Conservation (phyloP, 2,888 invertebrate species). For the Xestoiulus laeticollis region DNA sequence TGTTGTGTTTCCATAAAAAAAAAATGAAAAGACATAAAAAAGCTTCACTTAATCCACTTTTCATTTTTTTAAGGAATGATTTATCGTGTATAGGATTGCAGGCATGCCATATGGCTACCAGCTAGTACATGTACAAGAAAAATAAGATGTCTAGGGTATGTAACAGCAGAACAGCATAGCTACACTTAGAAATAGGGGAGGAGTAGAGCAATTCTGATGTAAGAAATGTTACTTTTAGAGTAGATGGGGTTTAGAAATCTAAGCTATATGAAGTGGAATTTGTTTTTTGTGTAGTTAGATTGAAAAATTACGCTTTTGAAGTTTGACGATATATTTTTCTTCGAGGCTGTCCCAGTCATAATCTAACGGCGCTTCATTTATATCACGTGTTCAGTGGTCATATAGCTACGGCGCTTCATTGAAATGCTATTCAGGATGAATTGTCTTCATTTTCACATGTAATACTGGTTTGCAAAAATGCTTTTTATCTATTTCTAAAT, state of each 20-base stretch:
- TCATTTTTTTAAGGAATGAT: neutral
- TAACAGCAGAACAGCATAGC: neutral
- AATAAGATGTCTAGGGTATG: constrained; percentile 10
- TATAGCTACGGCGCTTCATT: too few species aligned
- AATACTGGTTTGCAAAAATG: too few species aligned
- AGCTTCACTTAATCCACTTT: constrained; percentile 19
- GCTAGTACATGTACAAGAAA: neutral
- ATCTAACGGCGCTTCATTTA: too few species aligned
- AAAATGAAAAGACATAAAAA: neutral
- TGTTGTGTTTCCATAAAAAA: neutral
- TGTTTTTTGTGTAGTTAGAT: neutral
- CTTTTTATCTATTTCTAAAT: too few species aligned
- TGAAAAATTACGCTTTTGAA: neutral
- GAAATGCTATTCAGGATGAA: too few species aligned
- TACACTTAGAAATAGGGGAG: constrained; percentile 8
- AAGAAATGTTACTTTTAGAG: constrained; percentile 14
- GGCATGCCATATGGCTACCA: constrained; percentile 29
- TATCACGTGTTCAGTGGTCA: too few species aligned
- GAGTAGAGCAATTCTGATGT: neutral
- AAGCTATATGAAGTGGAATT: neutral
- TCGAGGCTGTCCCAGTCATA: too few species aligned
- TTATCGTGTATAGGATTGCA: constrained; percentile 31
- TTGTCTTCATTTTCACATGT: too few species aligned
- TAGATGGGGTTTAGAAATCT: neutral
- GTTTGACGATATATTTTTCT: neutral